Evolutionary conservation across 1,140 invertebrate species (phyloP), one percentile per base, ranked within the genome.

Genomic region (Pseudomyrmex cubaensis): DNA sequence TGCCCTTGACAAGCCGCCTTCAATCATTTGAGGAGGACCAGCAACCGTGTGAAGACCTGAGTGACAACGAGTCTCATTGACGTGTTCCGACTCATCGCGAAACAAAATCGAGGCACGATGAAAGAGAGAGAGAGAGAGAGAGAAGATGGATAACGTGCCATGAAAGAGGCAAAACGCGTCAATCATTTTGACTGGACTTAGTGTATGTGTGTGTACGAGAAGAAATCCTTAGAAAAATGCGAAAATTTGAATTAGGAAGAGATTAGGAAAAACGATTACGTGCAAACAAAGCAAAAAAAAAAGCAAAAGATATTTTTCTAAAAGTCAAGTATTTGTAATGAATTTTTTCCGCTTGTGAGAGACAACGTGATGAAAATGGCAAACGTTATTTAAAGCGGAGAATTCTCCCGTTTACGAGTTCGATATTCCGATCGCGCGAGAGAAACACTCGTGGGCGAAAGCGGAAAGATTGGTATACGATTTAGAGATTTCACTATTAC

Each of bases 1-100:
- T 80, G 66, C 76, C 66, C 76, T 70, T 80, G 66, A 80, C 54
- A 46, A 80, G 66, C 8, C 76, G 66, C 76, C 76, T 59, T 70
- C 35, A 35, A 35, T 35, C 35, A 7, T 0, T 0, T 7, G 35
- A 35, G 35, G 35, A 35, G 5, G 35, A 35, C 35, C 35, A 35
- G 5, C 35, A 35, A 35, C 44, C 22, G 20, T 44, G 12, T 35
- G 20, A 13, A 17, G 54, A 48, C 5, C 48, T 52, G 13, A 9
- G 15, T 56, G 76, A 80, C 13, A 20, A 44, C 25, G 44, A 80
- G 59, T 80, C 52, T 57, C n/a, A n/a, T 69, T 57, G 12, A 78
- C 2, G 2, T 13, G 64, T 9, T 0, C 10, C 15, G 15, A 9
- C 1, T 7, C 46, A 13, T 12, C 12, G 44, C 20, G 54, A 25